Evolutionary conservation across 1,140 invertebrate genomes (phyloP), one percentile per base, ranked within the genome.

Genomic region (Dysdera silvatica): DNA sequence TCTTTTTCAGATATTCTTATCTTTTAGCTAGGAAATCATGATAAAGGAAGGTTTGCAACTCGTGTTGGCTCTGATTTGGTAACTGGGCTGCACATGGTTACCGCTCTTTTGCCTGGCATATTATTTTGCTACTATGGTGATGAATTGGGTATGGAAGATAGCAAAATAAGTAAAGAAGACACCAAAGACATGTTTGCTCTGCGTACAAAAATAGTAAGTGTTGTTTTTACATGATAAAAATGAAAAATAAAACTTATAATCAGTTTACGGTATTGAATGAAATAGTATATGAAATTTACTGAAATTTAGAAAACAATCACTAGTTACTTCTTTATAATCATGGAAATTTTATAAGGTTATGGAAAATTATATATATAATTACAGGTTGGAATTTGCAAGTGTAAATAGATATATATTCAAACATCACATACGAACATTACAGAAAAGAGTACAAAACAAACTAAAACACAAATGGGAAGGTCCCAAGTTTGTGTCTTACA

Each of bases 101-200:
- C 81, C 3, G 74, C 87, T 37, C 67, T 87, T 0, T 70, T 90
- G 24, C 86, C 86, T 14, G 89, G 88, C 0, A 82, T 85, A 8
- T 78, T 83, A 1, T 80, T 89, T 1, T 83, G 83, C 55, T 91
- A 90, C 72, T 85, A 89, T 75, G 89, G 89, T 10, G 88, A 91
- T 73, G 89, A 91, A 74, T 81, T 91, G 61, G 88, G 83, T 3
- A 88, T 91, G 86, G 76, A 80, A 4, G 82, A 89, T 74, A 81
- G 60, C 8, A 31, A 18, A 10, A 49, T 66, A 32, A 12, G 8
- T 37, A 31, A 18, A 20, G 52, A 48, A 18, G 32, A 62, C 18
- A 62, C 56, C 23, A 47, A 20, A 56, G 61, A 62, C 41, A 62
- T 51, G 31, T 62, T 45, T 62, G 61, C 61, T 31, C 32, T 62